Conservation (phyloP, 2,113 vertebrate species). For the Leuciscus idus region DNA sequence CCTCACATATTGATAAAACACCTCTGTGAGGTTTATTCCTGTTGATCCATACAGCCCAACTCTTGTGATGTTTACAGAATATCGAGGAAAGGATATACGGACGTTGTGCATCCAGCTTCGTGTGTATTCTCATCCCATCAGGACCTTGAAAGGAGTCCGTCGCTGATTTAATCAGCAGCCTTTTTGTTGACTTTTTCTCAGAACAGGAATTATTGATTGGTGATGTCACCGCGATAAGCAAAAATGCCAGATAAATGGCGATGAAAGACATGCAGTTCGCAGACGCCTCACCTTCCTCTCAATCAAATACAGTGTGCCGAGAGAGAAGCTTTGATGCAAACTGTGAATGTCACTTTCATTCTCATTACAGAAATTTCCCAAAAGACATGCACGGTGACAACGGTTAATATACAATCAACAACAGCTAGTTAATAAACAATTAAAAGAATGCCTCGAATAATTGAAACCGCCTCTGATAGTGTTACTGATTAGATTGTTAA, state of each 20-base stretch:
- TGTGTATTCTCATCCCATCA: conserved; percentile 20
- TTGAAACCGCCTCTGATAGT: conserved; percentile 60
- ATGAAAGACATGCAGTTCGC: conserved; percentile 38
- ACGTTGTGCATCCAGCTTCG: not conserved
- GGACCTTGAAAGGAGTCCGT: conserved; percentile 47
- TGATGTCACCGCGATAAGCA: conserved; percentile 54
- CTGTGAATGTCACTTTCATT: conserved; percentile 65
- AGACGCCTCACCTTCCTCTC: conserved; percentile 55
- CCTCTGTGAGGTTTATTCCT: not conserved
- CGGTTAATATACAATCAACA: conserved; percentile 75
- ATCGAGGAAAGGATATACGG: not conserved
- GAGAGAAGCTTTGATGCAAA: conserved; percentile 33
- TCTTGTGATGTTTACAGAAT: not conserved
- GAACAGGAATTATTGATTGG: conserved; percentile 54
- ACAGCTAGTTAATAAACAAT: conserved; percentile 68
- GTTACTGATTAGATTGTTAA: conserved; percentile 75
- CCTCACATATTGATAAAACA: not conserved
- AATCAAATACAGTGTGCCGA: conserved; percentile 29
- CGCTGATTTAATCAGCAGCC: conserved; percentile 52
- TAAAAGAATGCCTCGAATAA: conserved; percentile 52
- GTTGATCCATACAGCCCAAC: not conserved
- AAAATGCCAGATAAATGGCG: conserved; percentile 50
- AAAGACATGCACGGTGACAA: conserved; percentile 69
- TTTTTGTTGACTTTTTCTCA: conserved; percentile 56
- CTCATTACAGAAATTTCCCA: conserved; percentile 73